These are phyloP conservation scores for Henricia sp. DNA, from an alignment of 53 echinoderm and acorn worm species.

Conservation along the genomic window DNA sequence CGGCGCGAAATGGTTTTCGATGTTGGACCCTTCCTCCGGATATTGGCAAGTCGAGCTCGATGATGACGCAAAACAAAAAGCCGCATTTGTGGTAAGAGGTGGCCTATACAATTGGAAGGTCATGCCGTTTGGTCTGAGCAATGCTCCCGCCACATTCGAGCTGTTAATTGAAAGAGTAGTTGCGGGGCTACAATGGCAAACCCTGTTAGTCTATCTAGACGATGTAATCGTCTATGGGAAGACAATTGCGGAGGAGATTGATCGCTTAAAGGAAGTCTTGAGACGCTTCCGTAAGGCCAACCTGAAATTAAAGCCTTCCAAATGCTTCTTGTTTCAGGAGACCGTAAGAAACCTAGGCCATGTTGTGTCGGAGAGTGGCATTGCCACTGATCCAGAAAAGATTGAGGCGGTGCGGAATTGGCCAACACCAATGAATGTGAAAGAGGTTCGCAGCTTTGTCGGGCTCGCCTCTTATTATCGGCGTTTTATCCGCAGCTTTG, in stretches of 20 bases:
- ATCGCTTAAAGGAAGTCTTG: slow-evolving; percentile 28
- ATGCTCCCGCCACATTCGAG: slow-evolving; percentile 68
- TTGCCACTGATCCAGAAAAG: slow-evolving; percentile 10
- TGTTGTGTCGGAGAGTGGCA: slow-evolving; percentile 20
- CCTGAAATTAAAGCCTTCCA: slow-evolving; percentile 32
- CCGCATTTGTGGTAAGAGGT: slow-evolving; percentile 62
- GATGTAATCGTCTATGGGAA: slow-evolving; percentile 31
- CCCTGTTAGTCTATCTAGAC: slow-evolving; percentile 26
- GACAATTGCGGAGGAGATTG: slow-evolving; percentile 2
- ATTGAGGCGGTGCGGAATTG: neutral
- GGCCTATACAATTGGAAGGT: slow-evolving; percentile 60
- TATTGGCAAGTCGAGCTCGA: slow-evolving; percentile 70
- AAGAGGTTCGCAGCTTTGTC: slow-evolving; percentile 48
- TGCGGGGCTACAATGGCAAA: slow-evolving; percentile 58
- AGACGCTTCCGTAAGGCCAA: neutral
- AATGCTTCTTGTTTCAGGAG: slow-evolving; percentile 29
- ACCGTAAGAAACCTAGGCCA: slow-evolving; percentile 21
- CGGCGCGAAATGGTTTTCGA: slow-evolving; percentile 71
- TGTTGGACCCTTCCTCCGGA: slow-evolving; percentile 51
- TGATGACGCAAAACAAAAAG: slow-evolving; percentile 57
- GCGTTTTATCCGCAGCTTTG: slow-evolving; percentile 28
- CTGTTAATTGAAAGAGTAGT: slow-evolving; percentile 62
- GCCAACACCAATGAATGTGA: neutral
- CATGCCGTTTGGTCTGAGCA: slow-evolving; percentile 65
- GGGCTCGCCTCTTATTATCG: slow-evolving; percentile 55